These are phyloP conservation scores for Drosophila melanosoma DNA, from an alignment of 2,888 invertebrate species.

Conservation along the genomic window DNA sequence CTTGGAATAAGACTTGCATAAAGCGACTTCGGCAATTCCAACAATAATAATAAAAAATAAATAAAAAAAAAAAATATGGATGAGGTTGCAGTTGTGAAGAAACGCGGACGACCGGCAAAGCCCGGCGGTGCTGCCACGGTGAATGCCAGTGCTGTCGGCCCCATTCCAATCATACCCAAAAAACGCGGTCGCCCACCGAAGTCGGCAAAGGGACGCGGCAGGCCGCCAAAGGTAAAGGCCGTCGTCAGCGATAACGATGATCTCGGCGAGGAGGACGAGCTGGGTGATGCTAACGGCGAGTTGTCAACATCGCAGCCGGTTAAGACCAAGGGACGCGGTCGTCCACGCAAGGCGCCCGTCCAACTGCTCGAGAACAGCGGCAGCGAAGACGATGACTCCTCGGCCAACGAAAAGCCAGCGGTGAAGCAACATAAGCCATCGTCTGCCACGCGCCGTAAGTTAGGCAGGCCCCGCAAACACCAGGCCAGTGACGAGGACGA, in stretches of 20 bases:
- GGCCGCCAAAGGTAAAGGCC: constrained; percentile 50
- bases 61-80: constrained; percentile 43
- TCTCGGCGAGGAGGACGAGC: constrained; percentile 50
- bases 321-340: constrained; percentile 71
- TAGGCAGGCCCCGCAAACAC: constrained; percentile 74
- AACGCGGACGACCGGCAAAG: constrained; percentile 66
- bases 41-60: neutral
- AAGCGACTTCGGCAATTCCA: neutral
- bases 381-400: constrained; percentile 20
- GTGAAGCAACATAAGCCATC: constrained; percentile 32
- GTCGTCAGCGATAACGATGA: constrained; percentile 41
- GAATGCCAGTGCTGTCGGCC: constrained; percentile 33
- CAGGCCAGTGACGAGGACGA: constrained; percentile 70
- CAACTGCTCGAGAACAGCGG: constrained; percentile 25
- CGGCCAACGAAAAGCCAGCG: constrained; percentile 24
- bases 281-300: constrained; percentile 35
- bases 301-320: neutral
- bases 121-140: constrained; percentile 4
- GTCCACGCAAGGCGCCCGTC: constrained; percentile 59
- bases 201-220: constrained; percentile 60
- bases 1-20: constrained; percentile 8
- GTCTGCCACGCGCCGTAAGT: constrained; percentile 65
- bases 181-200: constrained; percentile 79
- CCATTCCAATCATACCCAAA: constrained; percentile 60
- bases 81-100: constrained; percentile 47